Evolutionary conservation across 2,888 invertebrate species (phyloP).

Genomic region (Eupithecia insigniata): DNA sequence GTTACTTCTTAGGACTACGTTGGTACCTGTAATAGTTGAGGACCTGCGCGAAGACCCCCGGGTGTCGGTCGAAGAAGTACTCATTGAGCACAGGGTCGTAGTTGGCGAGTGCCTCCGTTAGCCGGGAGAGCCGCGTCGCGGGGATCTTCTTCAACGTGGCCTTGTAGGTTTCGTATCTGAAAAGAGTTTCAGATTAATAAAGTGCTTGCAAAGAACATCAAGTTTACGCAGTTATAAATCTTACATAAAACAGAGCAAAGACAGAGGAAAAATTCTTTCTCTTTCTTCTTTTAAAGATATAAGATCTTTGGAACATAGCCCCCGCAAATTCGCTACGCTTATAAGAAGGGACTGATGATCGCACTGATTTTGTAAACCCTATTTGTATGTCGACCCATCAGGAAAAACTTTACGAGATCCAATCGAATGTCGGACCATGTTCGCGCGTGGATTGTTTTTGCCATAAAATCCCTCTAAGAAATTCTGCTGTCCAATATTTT

Average conservation of each 20-base stretch:
- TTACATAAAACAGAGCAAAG: not conserved
- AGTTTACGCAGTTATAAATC: not conserved
- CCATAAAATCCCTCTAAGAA: not conserved
- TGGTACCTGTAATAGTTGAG: conserved; percentile 96
- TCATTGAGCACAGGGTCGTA: conserved; percentile 99
- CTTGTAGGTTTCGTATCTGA: conserved; percentile 93
- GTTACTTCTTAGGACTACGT: not conserved
- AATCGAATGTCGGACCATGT: not conserved
- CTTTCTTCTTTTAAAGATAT: too few relatives aligned
- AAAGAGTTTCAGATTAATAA: not conserved
- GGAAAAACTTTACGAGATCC: not conserved
- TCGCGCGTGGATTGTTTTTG: not conserved
- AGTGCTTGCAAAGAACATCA: not conserved
- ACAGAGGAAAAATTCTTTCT: too few relatives aligned
- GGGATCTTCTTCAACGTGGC: conserved; percentile 98
- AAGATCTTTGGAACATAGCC: not conserved
- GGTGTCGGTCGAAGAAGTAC: conserved; percentile 99
- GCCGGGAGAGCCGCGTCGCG: conserved; percentile 95
- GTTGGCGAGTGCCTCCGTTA: conserved; percentile 98
- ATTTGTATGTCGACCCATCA: not conserved
- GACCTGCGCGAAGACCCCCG: conserved; percentile 97
- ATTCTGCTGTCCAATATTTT: not conserved
- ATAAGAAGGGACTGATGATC: not conserved
- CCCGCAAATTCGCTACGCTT: not conserved
- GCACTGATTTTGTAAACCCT: not conserved